Percentiles rank a stretch among this genome's conserved stretches.
These are phyloP conservation scores for Pongo pygmaeus DNA, from an alignment of 2,113 vertebrate genomes.

Conservation along the genomic window DNA sequence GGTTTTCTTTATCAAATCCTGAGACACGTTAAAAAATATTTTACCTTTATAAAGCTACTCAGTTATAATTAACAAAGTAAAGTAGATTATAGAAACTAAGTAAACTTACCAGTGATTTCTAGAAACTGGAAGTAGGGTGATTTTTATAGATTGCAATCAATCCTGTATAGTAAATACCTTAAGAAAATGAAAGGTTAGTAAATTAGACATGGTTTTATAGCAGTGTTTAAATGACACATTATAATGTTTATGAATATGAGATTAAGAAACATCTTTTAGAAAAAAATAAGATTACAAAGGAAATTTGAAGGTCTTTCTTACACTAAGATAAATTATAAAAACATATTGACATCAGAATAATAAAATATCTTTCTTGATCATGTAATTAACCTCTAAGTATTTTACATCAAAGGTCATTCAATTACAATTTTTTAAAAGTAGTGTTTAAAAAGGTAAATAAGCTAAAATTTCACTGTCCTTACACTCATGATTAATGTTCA, in stretches of 20 bases:
- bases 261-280: neutral
- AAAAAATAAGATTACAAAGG: neutral
- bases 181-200: neutral
- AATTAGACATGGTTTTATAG: slow-evolving; percentile 14
- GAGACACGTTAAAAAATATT: slow-evolving; percentile 82
- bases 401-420: neutral
- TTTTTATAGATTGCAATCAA: slow-evolving; percentile 89
- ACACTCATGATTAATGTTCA: neutral
- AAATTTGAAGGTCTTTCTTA: slow-evolving; percentile 11
- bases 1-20: slow-evolving; percentile 78
- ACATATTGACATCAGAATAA: neutral
- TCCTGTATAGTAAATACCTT: slow-evolving; percentile 89
- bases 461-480: slow-evolving; percentile 14
- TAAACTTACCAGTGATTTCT: slow-evolving; percentile 90
- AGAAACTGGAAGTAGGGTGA: slow-evolving; percentile 86
- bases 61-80: slow-evolving; percentile 48
- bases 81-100: slow-evolving; percentile 64
- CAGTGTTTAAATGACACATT: neutral
- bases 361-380: neutral
- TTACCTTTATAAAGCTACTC: slow-evolving; percentile 59
- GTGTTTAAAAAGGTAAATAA: slow-evolving; percentile 17
- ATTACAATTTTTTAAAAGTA: neutral
- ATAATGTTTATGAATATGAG: neutral
- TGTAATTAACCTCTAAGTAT: slow-evolving; percentile 11
- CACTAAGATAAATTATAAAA: neutral